Percentiles rank a stretch among this genome's conserved stretches.
These are phyloP conservation scores for Halcyon senegalensis DNA, from an alignment of 2,113 vertebrate species.

Conservation along the genomic window DNA sequence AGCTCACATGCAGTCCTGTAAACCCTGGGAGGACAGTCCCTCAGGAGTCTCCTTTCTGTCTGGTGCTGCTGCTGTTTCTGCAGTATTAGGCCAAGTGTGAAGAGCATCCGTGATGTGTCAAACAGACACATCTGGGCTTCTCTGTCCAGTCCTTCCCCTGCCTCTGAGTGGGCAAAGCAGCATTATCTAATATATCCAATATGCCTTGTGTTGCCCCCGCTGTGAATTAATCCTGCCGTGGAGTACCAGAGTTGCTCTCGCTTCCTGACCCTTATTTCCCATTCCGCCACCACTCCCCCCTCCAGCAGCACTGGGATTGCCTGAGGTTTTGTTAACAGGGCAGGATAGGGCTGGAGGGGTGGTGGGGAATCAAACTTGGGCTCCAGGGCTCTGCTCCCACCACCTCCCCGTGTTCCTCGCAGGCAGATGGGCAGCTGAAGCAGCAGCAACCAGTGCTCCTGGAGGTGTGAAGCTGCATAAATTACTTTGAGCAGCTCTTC, in stretches of 20 bases:
- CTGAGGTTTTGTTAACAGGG: neutral
- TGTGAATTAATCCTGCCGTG: neutral
- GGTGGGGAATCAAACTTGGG: neutral
- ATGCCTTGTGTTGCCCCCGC: neutral
- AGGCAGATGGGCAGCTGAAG: neutral
- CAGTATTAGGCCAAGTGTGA: neutral
- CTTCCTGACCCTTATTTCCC: neutral
- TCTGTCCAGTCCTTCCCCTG: neutral
- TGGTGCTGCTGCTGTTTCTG: neutral
- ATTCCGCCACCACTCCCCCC: neutral
- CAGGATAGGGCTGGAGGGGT: neutral
- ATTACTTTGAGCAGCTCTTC: neutral
- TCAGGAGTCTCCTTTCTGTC: neutral
- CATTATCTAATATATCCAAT: neutral
- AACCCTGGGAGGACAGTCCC: neutral
- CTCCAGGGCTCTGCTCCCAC: neutral
- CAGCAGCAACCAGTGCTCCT: neutral
- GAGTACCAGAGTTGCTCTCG: neutral
- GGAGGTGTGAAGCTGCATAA: neutral
- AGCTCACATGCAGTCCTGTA: neutral
- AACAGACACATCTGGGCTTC: neutral
- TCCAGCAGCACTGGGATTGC: neutral
- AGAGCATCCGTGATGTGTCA: neutral
- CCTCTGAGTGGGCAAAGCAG: neutral
- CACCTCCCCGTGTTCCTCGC: accelerated